Evolutionary conservation across 2,888 invertebrate species (phyloP), one percentile per base, ranked within the genome.

Genomic region (Aporophyla nigra): DNA sequence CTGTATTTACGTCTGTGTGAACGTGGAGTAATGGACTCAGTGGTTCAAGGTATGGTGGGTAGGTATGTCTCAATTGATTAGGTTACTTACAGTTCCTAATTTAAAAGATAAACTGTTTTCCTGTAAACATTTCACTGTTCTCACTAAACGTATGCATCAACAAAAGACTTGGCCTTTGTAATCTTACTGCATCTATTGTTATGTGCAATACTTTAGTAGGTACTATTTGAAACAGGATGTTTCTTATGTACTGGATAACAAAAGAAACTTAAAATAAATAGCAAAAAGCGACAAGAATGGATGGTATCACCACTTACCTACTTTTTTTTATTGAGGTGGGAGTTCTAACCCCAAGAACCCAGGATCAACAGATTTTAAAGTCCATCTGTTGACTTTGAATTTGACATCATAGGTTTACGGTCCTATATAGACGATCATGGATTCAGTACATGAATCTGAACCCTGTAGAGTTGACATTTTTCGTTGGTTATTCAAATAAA

Each of bases 61-160:
- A 53, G 5, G 16, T 27, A 21, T 70, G 24, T 46, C 40, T 67
- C 46, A 58, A 67, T 53, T 69, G 59, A 65, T 61, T 46, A 80
- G 16, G 21, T 46, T 61, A 53, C 16, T 1, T 7, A 69, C 14
- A 21, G 16, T 46, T 33, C 27, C 16, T 67, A 62, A 76, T 76
- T 70, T 61, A 56, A 49, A 27, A 68, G 63, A 4, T 53, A 70
- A 59, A 51, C 61, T 40, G 21, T 43, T 70, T 66, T 62, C 66
- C 65, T 68, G 53, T 53, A 53, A 59, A 40, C 43, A 16, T 59
- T n/a, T 76, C 6, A 56, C 40, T 62, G 40, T 54, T 51, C 51
- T 19, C 27, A 27, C 3, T 51, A 58, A 51, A 61, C 16, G 67
- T 54, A 40, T 40, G 27, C 43, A 1, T 54, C 16, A n/a, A 66